Conservation (phyloP, 2,113 vertebrate genomes). For the Proteles cristata region DNA sequence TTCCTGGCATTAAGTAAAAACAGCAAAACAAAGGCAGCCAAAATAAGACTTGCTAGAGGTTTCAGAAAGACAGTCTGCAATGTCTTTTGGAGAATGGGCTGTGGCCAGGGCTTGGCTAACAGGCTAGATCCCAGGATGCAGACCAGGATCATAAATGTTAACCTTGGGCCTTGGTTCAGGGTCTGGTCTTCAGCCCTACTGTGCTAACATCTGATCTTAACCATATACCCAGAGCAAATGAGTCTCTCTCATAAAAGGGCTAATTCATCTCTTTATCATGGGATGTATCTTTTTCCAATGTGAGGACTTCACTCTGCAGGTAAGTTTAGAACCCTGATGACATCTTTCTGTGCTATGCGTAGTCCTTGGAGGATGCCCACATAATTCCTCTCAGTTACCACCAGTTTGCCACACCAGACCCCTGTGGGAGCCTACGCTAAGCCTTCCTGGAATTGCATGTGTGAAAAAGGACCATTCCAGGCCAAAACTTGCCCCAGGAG, state of each 20-base stretch:
- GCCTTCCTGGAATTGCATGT: not conserved
- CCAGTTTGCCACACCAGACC: not conserved
- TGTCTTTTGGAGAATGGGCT: not conserved
- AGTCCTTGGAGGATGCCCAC: not conserved
- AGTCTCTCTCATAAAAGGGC: not conserved
- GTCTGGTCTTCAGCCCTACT: not conserved
- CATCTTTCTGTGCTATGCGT: not conserved
- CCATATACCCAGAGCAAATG: accelerated
- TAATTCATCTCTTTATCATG: not conserved
- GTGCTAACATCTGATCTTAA: not conserved
- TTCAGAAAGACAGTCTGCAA: accelerated
- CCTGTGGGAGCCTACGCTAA: not conserved
- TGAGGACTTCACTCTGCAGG: not conserved
- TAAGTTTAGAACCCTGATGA: not conserved
- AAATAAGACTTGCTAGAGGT: too few relatives aligned
- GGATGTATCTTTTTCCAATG: not conserved
- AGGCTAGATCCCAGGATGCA: not conserved
- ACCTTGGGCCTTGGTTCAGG: not conserved
- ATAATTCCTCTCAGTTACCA: not conserved
- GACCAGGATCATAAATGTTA: not conserved
- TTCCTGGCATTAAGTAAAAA: not conserved
- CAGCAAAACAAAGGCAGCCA: not conserved
- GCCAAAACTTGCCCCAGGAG: not conserved
- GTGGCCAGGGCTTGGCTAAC: not conserved
- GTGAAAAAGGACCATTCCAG: not conserved